Evolutionary conservation across 2,113 vertebrate species (phyloP).

Genomic region (Zeus faber): DNA sequence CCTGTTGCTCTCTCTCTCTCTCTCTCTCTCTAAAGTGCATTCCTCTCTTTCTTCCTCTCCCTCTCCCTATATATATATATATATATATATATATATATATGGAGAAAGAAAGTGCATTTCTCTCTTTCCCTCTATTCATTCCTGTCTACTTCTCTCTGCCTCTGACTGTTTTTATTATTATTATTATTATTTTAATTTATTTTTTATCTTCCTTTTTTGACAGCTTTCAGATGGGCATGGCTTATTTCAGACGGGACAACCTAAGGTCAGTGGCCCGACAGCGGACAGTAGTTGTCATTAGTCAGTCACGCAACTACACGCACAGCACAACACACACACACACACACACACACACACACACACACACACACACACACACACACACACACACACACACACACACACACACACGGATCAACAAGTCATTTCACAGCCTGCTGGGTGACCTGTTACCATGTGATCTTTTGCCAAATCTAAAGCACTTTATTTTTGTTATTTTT

Average conservation of each 20-base stretch:
- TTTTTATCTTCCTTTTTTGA: too few relatives aligned
- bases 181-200: neutral
- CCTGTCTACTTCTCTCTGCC: neutral
- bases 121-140: conserved; percentile 8
- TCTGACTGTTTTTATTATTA: neutral
- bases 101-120: too few relatives aligned
- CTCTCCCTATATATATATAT: conserved; percentile 5
- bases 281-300: conserved; percentile 33
- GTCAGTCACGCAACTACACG: neutral
- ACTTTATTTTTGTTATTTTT: conserved; percentile 32
- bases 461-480: conserved; percentile 55
- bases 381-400: conserved; percentile 13
- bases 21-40: conserved; percentile 9
- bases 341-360: conserved; percentile 6
- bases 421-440: conserved; percentile 60
- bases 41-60: conserved; percentile 22
- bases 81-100: conserved; percentile 4
- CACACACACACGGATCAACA: conserved; percentile 36
- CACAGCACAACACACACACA: conserved; percentile 8
- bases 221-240: conserved; percentile 11
- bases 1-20: neutral
- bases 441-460: conserved; percentile 32
- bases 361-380: conserved; percentile 8
- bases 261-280: too few relatives aligned
- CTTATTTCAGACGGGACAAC: conserved; percentile 24